Evolutionary conservation across 2,888 invertebrate genomes (phyloP).

Genomic region (Sphaerophoria rueppellii): DNA sequence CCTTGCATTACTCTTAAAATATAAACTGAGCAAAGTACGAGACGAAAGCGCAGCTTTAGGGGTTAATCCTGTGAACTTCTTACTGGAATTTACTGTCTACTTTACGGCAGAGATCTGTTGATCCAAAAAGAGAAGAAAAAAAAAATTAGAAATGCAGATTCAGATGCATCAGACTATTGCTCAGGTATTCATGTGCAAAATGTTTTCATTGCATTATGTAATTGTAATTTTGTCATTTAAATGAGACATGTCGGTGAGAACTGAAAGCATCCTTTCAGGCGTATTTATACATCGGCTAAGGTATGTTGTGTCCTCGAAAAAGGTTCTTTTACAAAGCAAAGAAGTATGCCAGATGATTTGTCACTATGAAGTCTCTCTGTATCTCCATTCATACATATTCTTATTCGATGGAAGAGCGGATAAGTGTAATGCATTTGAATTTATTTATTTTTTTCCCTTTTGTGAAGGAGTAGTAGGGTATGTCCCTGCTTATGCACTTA

Average conservation of each 20-base stretch:
- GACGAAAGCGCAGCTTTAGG: constrained; percentile 5
- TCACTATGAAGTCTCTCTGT: constrained; percentile 54
- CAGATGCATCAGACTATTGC: constrained; percentile 23
- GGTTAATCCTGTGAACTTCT: constrained; percentile 31
- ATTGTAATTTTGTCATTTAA: constrained; percentile 72
- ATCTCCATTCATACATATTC: constrained; percentile 33
- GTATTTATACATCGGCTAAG: not conserved
- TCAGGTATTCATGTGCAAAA: constrained; percentile 66
- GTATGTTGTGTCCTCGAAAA: constrained; percentile 1
- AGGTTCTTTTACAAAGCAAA: constrained; percentile 6
- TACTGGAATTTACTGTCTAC: not conserved
- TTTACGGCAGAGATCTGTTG: constrained; percentile 5
- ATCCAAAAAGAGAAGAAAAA: constrained; percentile 14
- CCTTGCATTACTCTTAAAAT: constrained; percentile 1
- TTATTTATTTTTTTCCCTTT: constrained; percentile 30
- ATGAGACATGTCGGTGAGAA: constrained; percentile 64
- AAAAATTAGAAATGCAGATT: too few relatives aligned
- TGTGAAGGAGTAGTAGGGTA: not conserved
- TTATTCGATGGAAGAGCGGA: constrained; percentile 66
- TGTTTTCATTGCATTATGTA: constrained; percentile 68
- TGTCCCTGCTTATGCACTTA: constrained; percentile 56
- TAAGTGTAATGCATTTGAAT: constrained; percentile 67
- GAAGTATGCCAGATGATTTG: constrained; percentile 54
- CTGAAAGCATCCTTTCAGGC: constrained; percentile 23
- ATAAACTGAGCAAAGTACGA: constrained; percentile 21